Conservation (phyloP, 23 tunicate species). For the Halocynthia roretzi region DNA sequence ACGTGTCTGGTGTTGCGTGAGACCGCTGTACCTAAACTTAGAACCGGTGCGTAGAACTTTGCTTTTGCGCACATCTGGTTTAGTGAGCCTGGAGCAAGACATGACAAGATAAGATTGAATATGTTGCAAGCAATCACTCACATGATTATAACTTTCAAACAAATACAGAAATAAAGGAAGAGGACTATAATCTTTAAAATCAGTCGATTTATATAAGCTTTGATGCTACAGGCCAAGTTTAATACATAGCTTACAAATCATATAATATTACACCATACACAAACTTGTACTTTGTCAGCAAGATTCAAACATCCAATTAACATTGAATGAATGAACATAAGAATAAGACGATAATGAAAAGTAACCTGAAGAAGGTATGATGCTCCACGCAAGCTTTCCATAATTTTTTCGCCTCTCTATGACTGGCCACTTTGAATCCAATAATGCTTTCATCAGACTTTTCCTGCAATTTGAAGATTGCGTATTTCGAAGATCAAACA, state of each 20-base stretch:
- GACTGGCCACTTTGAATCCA: slow-evolving; percentile 76
- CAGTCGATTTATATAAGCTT: no score
- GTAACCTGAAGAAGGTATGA: slow-evolving; percentile 77
- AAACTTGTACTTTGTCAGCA: no score
- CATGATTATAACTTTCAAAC: no score
- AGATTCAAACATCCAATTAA: no score
- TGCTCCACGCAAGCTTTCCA: slow-evolving; percentile 90
- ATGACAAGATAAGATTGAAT: no score
- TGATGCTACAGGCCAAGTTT: no score
- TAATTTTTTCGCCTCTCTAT: slow-evolving; percentile 60
- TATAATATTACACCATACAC: no score
- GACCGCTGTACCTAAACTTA: slow-evolving; percentile 79
- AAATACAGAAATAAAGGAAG: no score
- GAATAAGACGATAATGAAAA: neutral
- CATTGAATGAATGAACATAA: neutral
- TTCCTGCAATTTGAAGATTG: slow-evolving; percentile 30
- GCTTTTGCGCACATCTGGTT: slow-evolving; percentile 14
- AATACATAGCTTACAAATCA: no score
- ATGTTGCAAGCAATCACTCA: no score
- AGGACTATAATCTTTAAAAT: no score
- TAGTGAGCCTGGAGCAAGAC: slow-evolving; percentile 8
- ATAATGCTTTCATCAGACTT: slow-evolving; percentile 48
- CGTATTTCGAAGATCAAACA: neutral
- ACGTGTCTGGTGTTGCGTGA: slow-evolving; percentile 71
- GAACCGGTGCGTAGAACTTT: slow-evolving; percentile 64